phyloP scores from a whole-genome alignment of 2,888 invertebrate genomes.

The Phaedon cochleariae region DNA sequence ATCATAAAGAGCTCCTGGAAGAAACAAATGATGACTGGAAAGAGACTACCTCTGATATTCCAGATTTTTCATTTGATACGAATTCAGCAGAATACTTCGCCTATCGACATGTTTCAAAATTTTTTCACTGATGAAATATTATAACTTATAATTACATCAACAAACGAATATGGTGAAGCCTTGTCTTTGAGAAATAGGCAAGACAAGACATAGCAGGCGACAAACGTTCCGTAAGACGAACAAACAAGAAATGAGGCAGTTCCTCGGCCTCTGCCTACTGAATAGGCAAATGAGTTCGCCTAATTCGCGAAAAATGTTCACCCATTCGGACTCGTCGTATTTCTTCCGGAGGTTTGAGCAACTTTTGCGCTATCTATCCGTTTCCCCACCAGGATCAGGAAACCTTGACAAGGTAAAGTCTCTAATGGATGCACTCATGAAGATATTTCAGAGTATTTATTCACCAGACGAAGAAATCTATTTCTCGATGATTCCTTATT shows the following conservation, averaged over 20 bases:
- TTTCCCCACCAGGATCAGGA: constrained; percentile 15
- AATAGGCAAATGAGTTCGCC: constrained; percentile 3
- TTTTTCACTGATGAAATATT: not conserved
- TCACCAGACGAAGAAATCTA: constrained; percentile 25
- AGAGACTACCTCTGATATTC: not conserved
- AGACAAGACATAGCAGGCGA: constrained; percentile 14
- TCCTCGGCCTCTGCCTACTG: not conserved
- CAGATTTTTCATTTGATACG: not conserved
- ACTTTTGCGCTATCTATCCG: constrained; percentile 13
- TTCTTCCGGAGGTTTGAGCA: constrained; percentile 7
- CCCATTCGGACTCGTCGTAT: not conserved
- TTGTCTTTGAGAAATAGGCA: constrained; percentile 7
- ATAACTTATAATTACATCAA: constrained; percentile 5
- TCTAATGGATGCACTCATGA: too few relatives aligned
- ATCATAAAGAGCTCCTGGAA: too few relatives aligned
- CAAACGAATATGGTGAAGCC: not conserved
- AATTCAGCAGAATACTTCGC: not conserved
- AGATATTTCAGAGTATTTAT: too few relatives aligned
- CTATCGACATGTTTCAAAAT: not conserved
- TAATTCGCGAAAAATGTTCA: not conserved
- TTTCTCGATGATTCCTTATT: constrained; percentile 40
- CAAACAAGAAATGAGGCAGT: constrained; percentile 2
- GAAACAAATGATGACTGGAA: not conserved
- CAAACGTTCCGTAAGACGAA: not conserved
- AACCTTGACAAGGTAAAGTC: constrained; percentile 17